Conservation (phyloP, 37 sponge, comb jelly and placozoan species). For the Chondrilla cf. caribensis region DNA sequence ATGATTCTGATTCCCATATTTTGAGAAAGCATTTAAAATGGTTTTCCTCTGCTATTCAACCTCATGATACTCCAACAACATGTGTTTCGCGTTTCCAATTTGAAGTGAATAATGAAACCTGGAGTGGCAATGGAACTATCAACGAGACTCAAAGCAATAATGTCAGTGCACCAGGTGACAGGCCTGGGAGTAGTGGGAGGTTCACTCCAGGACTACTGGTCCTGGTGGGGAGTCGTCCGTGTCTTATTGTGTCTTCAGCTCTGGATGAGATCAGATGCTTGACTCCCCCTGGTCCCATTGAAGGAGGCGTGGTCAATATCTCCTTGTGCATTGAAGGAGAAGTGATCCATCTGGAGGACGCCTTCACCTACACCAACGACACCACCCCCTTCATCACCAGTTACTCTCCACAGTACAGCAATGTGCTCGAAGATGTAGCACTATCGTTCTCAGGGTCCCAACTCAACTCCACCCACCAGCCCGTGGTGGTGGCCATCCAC, state of each 20-base stretch:
- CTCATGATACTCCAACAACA: too few species aligned
- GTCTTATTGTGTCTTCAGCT: not conserved
- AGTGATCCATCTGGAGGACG: not conserved
- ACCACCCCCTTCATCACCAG: slow-evolving; percentile 1
- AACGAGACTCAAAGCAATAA: not conserved
- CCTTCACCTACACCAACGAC: not conserved
- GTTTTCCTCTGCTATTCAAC: too few species aligned
- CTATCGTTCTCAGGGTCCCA: not conserved
- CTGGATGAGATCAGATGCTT: not conserved
- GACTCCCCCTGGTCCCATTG: not conserved
- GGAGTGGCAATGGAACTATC: too few species aligned
- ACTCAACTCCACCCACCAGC: not conserved
- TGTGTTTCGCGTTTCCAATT: too few species aligned
- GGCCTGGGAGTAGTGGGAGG: not conserved
- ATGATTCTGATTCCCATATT: too few species aligned
- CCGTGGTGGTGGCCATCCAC: not conserved
- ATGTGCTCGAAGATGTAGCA: not conserved
- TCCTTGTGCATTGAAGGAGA: slow-evolving; percentile 25
- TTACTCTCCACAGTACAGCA: not conserved
- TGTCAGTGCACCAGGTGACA: not conserved
- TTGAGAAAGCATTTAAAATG: too few species aligned
- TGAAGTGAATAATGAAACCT: too few species aligned
- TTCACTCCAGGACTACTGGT: not conserved
- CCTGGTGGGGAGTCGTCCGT: not conserved
- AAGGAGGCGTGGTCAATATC: slow-evolving; percentile 25